A percentile compares a stretch with the other conserved stretches of the same genome.
Conservation (phyloP, 2,888 invertebrate species). For the Drosophila phalerata region DNA sequence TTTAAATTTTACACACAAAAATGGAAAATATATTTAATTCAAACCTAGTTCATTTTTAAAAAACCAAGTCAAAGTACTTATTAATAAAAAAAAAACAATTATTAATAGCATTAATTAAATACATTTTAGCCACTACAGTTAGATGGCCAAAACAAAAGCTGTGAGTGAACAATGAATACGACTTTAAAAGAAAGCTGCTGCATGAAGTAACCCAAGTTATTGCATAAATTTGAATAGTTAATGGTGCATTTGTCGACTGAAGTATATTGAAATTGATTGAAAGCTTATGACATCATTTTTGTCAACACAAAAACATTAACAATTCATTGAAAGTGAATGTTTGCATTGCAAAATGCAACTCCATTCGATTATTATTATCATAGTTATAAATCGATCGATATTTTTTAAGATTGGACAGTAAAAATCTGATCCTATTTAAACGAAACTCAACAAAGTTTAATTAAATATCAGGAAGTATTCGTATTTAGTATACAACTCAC, state of each 20-base stretch:
- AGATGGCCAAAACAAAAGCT: slow-evolving; percentile 20
- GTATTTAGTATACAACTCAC: not conserved
- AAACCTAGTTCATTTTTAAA: not conserved
- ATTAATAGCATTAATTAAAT: slow-evolving; percentile 7
- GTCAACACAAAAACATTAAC: slow-evolving; percentile 21
- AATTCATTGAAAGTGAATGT: slow-evolving; percentile 29
- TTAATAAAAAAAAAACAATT: slow-evolving; percentile 6
- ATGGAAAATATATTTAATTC: too few species aligned
- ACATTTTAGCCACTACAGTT: slow-evolving; percentile 9
- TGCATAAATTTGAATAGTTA: slow-evolving; percentile 71
- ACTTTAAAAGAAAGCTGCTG: slow-evolving; percentile 16
- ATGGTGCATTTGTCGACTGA: slow-evolving; percentile 63
- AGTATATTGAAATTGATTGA: slow-evolving; percentile 61
- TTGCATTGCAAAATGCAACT: slow-evolving; percentile 17
- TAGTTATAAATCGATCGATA: not conserved
- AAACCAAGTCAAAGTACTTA: not conserved
- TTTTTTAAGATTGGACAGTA: not conserved
- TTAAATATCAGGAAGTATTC: slow-evolving; percentile 13
- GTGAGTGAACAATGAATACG: slow-evolving; percentile 9
- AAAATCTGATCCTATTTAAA: not conserved
- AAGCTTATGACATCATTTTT: slow-evolving; percentile 65
- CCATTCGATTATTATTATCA: slow-evolving; percentile 1
- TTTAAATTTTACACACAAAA: not conserved
- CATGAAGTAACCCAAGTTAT: slow-evolving; percentile 18
- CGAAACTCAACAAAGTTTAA: slow-evolving; percentile 1